Evolutionary conservation across 2,797 vertebrate genomes (phyloP), one percentile per base, ranked within the genome.

Genomic region (Margarornis squamiger): DNA sequence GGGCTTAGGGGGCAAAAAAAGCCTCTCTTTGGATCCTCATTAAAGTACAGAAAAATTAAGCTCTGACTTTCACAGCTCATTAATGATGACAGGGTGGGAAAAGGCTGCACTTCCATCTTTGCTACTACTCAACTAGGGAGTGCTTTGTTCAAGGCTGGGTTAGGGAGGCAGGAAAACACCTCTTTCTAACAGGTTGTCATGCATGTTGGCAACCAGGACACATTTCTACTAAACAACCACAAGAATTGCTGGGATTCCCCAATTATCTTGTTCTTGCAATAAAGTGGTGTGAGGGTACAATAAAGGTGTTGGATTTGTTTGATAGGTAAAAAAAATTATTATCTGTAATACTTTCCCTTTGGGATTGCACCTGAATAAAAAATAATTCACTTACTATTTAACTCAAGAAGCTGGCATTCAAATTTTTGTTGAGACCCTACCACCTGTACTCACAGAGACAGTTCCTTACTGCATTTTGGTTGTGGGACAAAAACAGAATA

Each of bases 11-110:
- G 85, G 91, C 67, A 75, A 96, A 93, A 88, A 75, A 57, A 23
- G 29, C 51, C 39, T 91, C 85, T 91, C 84, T 88, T 88, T 63
- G 66, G 79, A 91, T 92, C 62, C 91, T 95, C 85, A 92, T 95
- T 96, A 96, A 94, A 94, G 92, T 63, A 84, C 27, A 71, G 83
- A 92, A 96, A 95, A 93, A 93, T 90, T 94, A 94, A 90, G 86
- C 86, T 93, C 88, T 95, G 91, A 96, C 94, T 94, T 97, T 93
- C 92, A 95, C 88, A 94, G 88, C 90, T 97, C 91, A 92, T 93
- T 95, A 97, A 94, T 90, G 86, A 82, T 86, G 90, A 94, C 77
- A 91, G 45, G 66, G 45, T 95, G 90, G 89, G 91, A 84, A 94
- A 93, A 95, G 83, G 94, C 86, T 76, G 85, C 57, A 46, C 83